A percentile compares a stretch with the other conserved stretches of the same genome.
Conservation (phyloP, 2,113 vertebrate genomes). For the Oncorhynchus keta region DNA sequence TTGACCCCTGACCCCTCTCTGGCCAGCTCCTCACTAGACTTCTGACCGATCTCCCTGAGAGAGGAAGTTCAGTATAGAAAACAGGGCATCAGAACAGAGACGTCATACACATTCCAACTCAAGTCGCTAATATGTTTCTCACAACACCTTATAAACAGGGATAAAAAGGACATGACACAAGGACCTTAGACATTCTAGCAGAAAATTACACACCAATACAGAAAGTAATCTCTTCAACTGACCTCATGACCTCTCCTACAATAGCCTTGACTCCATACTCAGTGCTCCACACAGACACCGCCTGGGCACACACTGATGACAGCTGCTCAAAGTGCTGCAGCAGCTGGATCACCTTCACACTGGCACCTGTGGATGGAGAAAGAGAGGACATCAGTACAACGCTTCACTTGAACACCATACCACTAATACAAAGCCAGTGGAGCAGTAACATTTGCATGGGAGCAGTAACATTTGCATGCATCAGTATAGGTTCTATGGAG, state of each 20-base stretch:
- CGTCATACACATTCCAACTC: neutral
- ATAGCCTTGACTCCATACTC: constrained; percentile 89
- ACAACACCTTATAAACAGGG: too few relatives aligned
- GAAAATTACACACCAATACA: neutral
- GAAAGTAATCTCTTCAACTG: constrained; percentile 20
- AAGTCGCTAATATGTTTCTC: neutral
- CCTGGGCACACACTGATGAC: constrained; percentile 82
- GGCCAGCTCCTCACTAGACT: constrained; percentile 83
- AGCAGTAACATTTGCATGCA: too few relatives aligned
- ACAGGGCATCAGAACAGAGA: neutral
- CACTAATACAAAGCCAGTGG: neutral
- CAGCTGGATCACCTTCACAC: constrained; percentile 90
- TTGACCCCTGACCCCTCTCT: constrained; percentile 82
- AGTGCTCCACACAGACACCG: constrained; percentile 84
- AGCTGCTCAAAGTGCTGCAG: constrained; percentile 94
- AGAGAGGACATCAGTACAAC: neutral
- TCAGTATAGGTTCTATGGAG: too few relatives aligned
- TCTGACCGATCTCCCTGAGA: constrained; percentile 90
- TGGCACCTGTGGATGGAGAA: constrained; percentile 73
- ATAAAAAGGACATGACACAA: too few relatives aligned
- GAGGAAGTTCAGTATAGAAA: neutral
- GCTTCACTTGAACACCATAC: neutral
- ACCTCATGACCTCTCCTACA: constrained; percentile 92
- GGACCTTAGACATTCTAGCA: neutral
- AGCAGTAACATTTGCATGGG: too few relatives aligned